Base-by-base conservation (phyloP, 1,140 invertebrate genomes). In the Bombus consobrinus region DNA sequence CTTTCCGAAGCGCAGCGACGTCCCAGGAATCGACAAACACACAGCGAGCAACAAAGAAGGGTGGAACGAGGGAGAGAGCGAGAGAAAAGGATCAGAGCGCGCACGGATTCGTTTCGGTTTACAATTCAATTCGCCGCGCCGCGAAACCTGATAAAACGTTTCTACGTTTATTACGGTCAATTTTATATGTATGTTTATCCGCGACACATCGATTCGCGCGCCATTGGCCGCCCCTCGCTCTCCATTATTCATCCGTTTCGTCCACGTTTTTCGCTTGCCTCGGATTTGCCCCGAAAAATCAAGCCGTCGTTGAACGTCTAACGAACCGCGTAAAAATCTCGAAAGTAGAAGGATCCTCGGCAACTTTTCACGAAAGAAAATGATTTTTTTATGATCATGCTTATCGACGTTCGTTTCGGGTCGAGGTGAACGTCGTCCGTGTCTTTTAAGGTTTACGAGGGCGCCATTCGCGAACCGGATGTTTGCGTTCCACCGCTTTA, bases 401-500 rank as follows among this genome's bases (percentile, higher is more conserved):
- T 64, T 66, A 62, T 87, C 74, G 39, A 43, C 84, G 41, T 73
- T 88, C 73, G 41, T 15, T 41, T 34, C 66, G 34, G 39, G 66
- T 81, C 64, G 15, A 41, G 64, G 66, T 39, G 53, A 4, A 53
- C 71, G n/a, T 53, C 34, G 34, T 28, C n/a, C 25, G 72, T 34
- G 86, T 86, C 86, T 80, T 75, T 83, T 72, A 72, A 39, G 43
- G 78, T 88, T 88, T 88, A 88, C 81, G 87, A 73, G 72, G 75
- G 34, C 62, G 75, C 59, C 53, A 84, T 83, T 88, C 76, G 76
- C 80, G 75, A 72, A 72, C 81, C 86, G 87, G 87, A 88, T 84
- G 86, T 88, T 88, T 88, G 76, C 66, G 68, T 88, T 88, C 47
- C 72, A 34, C 37, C 69, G 75, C 28, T 88, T 88, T 88, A 88